Conservation (phyloP, 1,140 invertebrate species). For the Bicyclus anynana region DNA sequence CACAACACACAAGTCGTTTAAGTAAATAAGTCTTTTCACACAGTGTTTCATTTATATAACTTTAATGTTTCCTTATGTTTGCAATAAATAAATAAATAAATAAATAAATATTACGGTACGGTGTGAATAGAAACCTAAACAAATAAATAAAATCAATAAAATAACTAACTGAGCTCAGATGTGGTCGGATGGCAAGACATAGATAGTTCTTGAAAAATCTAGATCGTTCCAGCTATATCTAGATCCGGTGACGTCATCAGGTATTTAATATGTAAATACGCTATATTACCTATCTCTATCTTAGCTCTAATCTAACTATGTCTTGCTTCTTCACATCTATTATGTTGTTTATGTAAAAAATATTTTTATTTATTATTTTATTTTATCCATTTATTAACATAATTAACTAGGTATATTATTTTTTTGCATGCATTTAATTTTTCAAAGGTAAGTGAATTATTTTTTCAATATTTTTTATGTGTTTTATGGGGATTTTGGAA, state of each 20-base stretch:
- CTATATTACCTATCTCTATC: constrained; percentile 37
- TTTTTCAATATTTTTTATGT: too few species aligned
- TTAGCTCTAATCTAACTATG: constrained; percentile 65
- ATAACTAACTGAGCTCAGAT: constrained; percentile 67
- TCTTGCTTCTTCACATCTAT: constrained; percentile 68
- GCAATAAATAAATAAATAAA: too few species aligned
- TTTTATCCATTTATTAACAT: background rate
- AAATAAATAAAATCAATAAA: constrained; percentile 13
- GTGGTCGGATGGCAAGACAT: constrained; percentile 74
- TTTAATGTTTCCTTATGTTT: too few species aligned
- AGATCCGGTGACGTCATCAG: constrained; percentile 44
- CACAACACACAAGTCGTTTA: too few species aligned
- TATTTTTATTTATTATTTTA: constrained; percentile 9
- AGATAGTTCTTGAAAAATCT: constrained; percentile 46
- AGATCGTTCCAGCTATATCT: constrained; percentile 36
- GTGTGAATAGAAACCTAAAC: constrained; percentile 29
- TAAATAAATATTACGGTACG: constrained; percentile 38
- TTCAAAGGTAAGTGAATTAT: too few species aligned
- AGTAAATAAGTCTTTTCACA: too few species aligned
- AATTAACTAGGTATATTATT: constrained; percentile 43
- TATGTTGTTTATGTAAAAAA: constrained; percentile 24
- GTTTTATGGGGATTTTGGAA: too few species aligned
- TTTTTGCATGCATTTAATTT: constrained; percentile 11
- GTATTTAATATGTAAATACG: constrained; percentile 31
- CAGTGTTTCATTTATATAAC: too few species aligned